Evolutionary conservation across 2,888 invertebrate genomes (phyloP), one percentile per base, ranked within the genome.

Genomic region (Matsumyia berberina): DNA sequence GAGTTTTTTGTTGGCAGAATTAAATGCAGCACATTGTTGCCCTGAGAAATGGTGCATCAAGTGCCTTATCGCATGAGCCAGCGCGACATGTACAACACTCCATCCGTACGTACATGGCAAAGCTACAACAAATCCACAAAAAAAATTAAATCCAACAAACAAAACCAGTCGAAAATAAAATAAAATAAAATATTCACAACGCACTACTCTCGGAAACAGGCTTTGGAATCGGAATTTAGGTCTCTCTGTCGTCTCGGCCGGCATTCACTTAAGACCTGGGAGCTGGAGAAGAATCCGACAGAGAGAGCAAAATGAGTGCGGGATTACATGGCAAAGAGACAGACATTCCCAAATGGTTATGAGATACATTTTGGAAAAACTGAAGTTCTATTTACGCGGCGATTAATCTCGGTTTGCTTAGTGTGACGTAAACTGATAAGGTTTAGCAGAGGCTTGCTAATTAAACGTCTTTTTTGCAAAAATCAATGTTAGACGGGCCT

Each of bases 211-310:
- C 72, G 62, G 51, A 86, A 76, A 67, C 87, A 76, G 53, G 81
- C 83, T 81, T 76, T 74, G 76, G 55, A 76, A 76, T 42, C 42
- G 66, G 64, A 82, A 81, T 76, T 70, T 77, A 62, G 78, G 78
- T 78, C 78, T 78, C 78, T 64, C n/a, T n/a, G n/a, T n/a, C n/a
- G n/a, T n/a, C 76, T 53, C 49, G 35, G 42, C 11, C 37, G 17
- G 19, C 49, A 58, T 37, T 58, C 60, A 86, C 62, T 62, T 62
- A 76, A 77, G 8, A 88, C 88, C 89, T 88, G 89, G 87, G 12
- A 39, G 60, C 60, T 53, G 69, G 44, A 70, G 39, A 37, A 58
- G 58, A 60, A 57, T 44, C 55, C 73, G 9, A 29, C 9, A 17
- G 9, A 33, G 15, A 53, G n/a, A 53, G 37, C 53, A 33, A 35